Evolutionary conservation across 2,888 invertebrate species (phyloP), one percentile per base, ranked within the genome.

Genomic region (Scaptodrosophila latifasciaeformis): DNA sequence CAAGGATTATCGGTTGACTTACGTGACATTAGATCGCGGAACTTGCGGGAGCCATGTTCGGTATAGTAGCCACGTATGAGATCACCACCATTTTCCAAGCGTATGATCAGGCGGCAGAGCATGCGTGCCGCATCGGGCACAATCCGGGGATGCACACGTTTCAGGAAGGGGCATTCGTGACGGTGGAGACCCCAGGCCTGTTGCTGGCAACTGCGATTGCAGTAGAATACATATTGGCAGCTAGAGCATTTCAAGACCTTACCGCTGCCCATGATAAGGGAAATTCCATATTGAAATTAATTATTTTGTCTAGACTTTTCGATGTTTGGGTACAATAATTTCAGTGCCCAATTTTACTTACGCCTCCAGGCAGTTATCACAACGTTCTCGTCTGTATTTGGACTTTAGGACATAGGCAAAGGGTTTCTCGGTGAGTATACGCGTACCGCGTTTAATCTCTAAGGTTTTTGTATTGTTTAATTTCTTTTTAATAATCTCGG

Each of bases 11-110:
- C n/a, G n/a, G n/a, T n/a, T n/a, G 12, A 89, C 93, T 91, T 88
- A 96, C 96, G 96, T 45, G 96, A 94, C 94, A 96, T 95, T 17
- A 96, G 87, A 86, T 96, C 94, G 78, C 92, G 92, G 87, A 95
- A 96, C 86, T 90, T 92, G 51, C 95, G 88, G 67, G 89, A 94
- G 9, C 89, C 89, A 2, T 88, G 91, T 21, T 91, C 88, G 0
- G 91, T 89, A 77, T 94, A 93, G 84, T 90, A 92, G 1, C 91
- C 90, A 51, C 90, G 89, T 65, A 90, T 88, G 9, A 89, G 86
- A 65, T 90, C 89, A 1, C 93, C 94, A 40, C 93, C 93, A 44
- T 91, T 90, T 59, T 90, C 85, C 5, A 87, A 61, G 45, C 83
- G 85, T 12, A 85, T 89, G 49, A 96, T 91, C 48, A 96, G 88